Conservation (phyloP, 1,140 invertebrate species). For the Phthorimaea operculella region DNA sequence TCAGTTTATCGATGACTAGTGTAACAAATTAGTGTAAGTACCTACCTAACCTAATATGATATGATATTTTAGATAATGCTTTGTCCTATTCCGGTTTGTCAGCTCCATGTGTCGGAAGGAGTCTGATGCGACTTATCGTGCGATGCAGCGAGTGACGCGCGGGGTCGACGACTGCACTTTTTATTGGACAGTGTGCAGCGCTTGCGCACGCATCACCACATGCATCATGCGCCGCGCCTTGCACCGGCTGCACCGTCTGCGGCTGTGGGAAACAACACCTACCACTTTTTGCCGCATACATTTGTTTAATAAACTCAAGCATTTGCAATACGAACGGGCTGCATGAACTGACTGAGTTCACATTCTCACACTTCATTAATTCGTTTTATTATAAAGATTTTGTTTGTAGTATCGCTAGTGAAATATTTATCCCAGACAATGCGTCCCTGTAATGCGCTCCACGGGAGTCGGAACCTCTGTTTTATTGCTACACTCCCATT, state of each 20-base stretch:
- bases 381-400: not conserved
- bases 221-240: too few relatives aligned
- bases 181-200: constrained; percentile 46
- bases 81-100: too few relatives aligned
- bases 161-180: constrained; percentile 56
- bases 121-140: constrained; percentile 33
- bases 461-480: not conserved
- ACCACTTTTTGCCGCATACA: constrained; percentile 27
- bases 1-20: too few relatives aligned
- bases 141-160: constrained; percentile 37
- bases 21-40: too few relatives aligned
- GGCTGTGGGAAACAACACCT: constrained; percentile 53
- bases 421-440: too few relatives aligned
- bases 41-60: too few relatives aligned
- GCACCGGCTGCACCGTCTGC: constrained; percentile 12
- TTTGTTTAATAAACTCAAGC: constrained; percentile 22
- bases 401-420: not conserved
- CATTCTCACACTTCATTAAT: not conserved
- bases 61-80: too few relatives aligned
- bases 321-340: not conserved
- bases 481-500: not conserved
- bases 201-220: constrained; percentile 33
- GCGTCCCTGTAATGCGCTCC: too few relatives aligned
- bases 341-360: too few relatives aligned
- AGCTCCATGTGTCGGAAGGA: constrained; percentile 23